A percentile compares a stretch with the other conserved stretches of the same genome.
These are phyloP conservation scores for Luperina testacea DNA, from an alignment of 2,888 invertebrate genomes.

Conservation along the genomic window DNA sequence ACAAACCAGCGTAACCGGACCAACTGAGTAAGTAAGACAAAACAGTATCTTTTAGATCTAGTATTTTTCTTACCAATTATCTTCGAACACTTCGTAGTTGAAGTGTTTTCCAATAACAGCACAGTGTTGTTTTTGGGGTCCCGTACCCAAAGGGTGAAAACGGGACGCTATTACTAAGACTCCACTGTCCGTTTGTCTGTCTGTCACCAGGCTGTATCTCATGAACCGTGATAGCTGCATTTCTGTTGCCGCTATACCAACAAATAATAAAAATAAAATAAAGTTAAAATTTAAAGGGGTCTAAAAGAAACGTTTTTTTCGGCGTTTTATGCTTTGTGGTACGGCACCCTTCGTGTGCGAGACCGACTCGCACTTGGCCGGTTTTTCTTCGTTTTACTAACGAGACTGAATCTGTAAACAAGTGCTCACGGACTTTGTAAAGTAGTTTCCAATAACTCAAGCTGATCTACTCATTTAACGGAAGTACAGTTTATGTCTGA, in stretches of 20 bases:
- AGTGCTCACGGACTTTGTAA: slow-evolving; percentile 21
- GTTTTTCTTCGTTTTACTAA: slow-evolving; percentile 28
- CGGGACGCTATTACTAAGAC: no score
- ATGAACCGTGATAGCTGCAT: no score
- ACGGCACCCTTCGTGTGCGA: no score
- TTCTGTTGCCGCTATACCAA: no score
- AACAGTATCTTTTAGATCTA: neutral
- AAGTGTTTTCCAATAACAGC: slow-evolving; percentile 53
- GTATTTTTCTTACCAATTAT: slow-evolving; percentile 28
- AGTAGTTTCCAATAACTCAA: slow-evolving; percentile 23
- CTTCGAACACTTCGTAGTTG: neutral
- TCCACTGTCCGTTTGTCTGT: no score
- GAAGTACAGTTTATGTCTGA: neutral
- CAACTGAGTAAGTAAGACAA: neutral
- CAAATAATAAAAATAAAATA: no score
- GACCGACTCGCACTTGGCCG: no score
- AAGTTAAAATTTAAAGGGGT: no score
- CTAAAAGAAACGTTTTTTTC: no score
- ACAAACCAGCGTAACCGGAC: neutral
- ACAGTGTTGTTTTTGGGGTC: neutral
- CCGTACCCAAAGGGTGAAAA: no score
- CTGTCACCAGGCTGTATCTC: no score
- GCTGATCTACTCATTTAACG: slow-evolving; percentile 6
- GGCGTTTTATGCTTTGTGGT: no score
- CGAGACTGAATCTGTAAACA: slow-evolving; percentile 16